Base-by-base conservation (phyloP, 2,888 invertebrate genomes). In the Cephus sareptanus region DNA sequence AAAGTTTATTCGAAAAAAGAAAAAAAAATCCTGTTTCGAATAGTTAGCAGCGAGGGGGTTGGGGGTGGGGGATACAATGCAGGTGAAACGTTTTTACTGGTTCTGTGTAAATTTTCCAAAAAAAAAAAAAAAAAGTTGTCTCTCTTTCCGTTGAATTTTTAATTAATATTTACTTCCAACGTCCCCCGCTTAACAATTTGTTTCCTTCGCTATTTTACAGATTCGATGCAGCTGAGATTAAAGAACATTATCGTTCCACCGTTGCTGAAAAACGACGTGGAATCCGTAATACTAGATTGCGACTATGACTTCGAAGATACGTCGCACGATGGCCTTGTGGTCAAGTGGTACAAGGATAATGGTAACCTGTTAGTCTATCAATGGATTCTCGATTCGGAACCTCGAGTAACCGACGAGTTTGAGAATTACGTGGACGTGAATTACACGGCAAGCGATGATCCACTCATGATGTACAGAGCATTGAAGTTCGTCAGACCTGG, bases 401-500 rank as follows among this genome's bases (percentile, higher is more conserved):
- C 92, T 2, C 87, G 87, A 78, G 91, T 92, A 0, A 84, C 86
- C 74, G 92, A 92, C 34, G 82, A 85, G 23, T 87, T 91, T 30
- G 90, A 89, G 73, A 89, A 91, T 77, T 89, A 92, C 81, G 88
- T 93, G 75, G 93, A 93, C 83, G 84, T 91, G 31, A 85, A 83
- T 40, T 92, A 92, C 85, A 90, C 88, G 79, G 92, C 91, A 12
- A 90, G 92, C 74, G 87, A 91, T 80, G 90, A 92, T 83, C 87
- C 89, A 11, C 84, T 87, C 75, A 92, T 92, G 34, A 92, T 91
- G 92, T 92, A 92, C 83, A 90, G 94, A 80, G 94, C 94, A 34
- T 92, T 94, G 87, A 92, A 93, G 86, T 92, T 94, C 83, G 88
- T 93, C 74, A 92, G 91, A 78, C 93, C 93, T 69, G 91, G 92